A percentile compares a stretch with the other conserved stretches of the same genome.
Conservation (phyloP, 2,888 invertebrate species). For the Elmis aenea region DNA sequence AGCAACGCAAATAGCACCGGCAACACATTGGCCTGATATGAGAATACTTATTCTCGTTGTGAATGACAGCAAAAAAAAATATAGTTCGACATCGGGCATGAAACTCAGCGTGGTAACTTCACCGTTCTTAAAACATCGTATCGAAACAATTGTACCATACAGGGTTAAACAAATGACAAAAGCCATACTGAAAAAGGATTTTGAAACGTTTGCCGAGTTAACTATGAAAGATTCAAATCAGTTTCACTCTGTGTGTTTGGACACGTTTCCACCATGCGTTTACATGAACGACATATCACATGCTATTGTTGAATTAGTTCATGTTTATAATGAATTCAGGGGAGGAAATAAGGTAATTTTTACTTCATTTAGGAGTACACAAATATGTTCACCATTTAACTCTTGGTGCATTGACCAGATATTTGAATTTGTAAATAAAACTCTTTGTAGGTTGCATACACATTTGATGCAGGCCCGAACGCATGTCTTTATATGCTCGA, state of each 20-base stretch:
- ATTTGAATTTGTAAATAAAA: constrained; percentile 1
- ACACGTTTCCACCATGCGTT: constrained; percentile 88
- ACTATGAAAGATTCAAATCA: constrained; percentile 98
- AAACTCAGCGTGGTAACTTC: constrained; percentile 74
- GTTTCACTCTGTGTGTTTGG: constrained; percentile 89
- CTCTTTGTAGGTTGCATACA: constrained; percentile 79
- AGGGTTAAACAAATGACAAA: constrained; percentile 56
- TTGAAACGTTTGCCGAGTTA: constrained; percentile 79
- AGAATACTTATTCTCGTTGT: constrained; percentile 85
- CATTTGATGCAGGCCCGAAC: constrained; percentile 98
- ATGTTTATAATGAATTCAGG: constrained; percentile 70
- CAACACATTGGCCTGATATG: constrained; percentile 86
- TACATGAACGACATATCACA: constrained; percentile 91
- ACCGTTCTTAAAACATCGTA: constrained; percentile 70
- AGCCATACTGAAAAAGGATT: constrained; percentile 66
- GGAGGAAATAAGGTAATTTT: constrained; percentile 56
- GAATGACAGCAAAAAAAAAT: constrained; percentile 75
- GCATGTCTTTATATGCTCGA: constrained; percentile 83
- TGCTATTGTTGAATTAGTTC: constrained; percentile 72
- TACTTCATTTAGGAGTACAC: not conserved
- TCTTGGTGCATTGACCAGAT: no score
- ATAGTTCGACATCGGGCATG: constrained; percentile 89
- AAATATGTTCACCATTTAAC: no score
- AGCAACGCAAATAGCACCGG: constrained; percentile 67
- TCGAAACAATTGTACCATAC: constrained; percentile 66